Conservation (phyloP, 1,140 invertebrate species). For the Brachionus rubens region DNA sequence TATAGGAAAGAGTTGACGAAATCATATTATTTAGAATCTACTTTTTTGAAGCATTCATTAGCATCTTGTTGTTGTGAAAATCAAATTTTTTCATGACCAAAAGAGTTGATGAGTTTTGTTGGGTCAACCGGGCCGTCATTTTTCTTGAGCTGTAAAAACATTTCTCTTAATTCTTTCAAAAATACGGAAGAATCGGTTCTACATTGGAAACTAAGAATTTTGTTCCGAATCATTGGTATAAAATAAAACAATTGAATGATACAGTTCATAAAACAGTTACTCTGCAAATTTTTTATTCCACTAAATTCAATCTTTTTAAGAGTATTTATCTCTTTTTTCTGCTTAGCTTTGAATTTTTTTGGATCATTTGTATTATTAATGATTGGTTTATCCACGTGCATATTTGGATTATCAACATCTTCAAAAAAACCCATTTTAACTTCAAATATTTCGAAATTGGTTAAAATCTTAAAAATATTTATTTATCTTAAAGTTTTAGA, state of each 20-base stretch:
- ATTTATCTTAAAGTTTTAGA: neutral
- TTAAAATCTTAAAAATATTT: neutral
- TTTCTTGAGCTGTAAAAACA: neutral
- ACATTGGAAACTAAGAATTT: neutral
- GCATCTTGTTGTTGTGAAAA: neutral
- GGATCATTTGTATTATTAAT: neutral
- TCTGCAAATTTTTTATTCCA: neutral
- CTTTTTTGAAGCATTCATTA: neutral
- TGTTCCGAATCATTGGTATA: neutral
- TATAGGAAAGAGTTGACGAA: too few relatives aligned
- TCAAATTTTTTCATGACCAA: conserved; percentile 5
- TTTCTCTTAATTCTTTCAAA: neutral
- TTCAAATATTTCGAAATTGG: neutral
- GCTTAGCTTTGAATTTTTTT: neutral
- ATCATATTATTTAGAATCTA: too few relatives aligned
- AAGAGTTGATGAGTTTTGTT: neutral
- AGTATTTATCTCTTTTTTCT: neutral
- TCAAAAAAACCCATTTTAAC: conserved; percentile 6
- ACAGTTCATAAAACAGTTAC: neutral
- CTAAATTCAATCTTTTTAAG: neutral
- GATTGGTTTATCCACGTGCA: too few relatives aligned
- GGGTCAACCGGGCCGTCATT: neutral
- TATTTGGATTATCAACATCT: neutral
- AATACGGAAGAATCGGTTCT: neutral
- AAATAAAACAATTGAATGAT: neutral